Evolutionary conservation across 2,797 vertebrate species (phyloP).

Genomic region (Gila robusta): DNA sequence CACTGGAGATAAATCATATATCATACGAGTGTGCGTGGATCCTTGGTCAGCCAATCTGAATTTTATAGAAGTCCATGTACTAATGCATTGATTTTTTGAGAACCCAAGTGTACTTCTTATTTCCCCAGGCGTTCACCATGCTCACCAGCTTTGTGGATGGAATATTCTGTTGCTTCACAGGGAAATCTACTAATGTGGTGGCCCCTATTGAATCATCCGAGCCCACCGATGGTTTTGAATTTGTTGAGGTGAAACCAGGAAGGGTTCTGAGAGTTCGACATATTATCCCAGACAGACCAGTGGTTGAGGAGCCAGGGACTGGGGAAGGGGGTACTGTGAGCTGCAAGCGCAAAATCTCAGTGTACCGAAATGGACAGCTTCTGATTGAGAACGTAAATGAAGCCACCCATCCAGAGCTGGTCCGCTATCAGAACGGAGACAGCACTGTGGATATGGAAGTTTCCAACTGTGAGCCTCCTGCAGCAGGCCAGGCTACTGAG

Average conservation of each 20-base stretch:
- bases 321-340: conserved; percentile 77
- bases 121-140: conserved; percentile 79
- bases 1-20: background rate
- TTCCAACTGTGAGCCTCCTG: conserved; percentile 67
- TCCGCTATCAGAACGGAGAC: conserved; percentile 77
- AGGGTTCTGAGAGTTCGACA: conserved; percentile 89
- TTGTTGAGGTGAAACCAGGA: conserved; percentile 95
- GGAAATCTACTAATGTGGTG: conserved; percentile 86
- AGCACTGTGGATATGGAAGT: conserved; percentile 82
- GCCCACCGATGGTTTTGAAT: conserved; percentile 88
- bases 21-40: background rate
- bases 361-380: conserved; percentile 92
- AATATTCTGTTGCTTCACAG: conserved; percentile 91
- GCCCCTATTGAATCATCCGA: conserved; percentile 87
- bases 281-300: conserved; percentile 72
- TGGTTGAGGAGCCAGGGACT: conserved; percentile 69
- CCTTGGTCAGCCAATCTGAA: background rate
- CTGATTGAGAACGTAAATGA: conserved; percentile 92
- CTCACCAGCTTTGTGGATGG: conserved; percentile 88
- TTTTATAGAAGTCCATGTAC: conserved; percentile 27
- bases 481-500: conserved; percentile 42
- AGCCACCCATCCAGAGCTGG: conserved; percentile 77
- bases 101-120: conserved; percentile 19
- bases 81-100: background rate
- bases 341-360: conserved; percentile 91